phyloP scores from a whole-genome alignment of 2,888 invertebrate species.

The Emesis furor region DNA sequence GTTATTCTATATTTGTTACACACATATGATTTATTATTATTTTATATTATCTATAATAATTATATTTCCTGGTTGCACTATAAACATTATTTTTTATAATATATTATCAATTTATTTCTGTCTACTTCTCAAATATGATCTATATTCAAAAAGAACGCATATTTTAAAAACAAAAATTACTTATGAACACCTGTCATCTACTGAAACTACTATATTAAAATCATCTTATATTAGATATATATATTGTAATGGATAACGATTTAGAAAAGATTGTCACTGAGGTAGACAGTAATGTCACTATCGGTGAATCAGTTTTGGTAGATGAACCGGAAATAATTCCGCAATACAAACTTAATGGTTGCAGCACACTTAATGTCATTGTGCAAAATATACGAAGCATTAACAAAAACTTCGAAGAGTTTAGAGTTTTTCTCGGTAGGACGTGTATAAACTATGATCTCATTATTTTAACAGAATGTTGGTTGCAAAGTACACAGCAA shows the following conservation, averaged over 20 bases:
- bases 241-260: background rate
- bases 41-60: background rate
- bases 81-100: background rate
- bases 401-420: constrained; percentile 40
- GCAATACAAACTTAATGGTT: background rate
- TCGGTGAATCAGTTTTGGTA: background rate
- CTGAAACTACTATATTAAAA: constrained; percentile 2
- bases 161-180: background rate
- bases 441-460: constrained; percentile 39
- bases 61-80: background rate
- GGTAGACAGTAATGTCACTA: background rate
- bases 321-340: background rate
- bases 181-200: background rate
- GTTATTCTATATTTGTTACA: background rate
- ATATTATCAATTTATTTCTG: background rate
- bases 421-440: constrained; percentile 13
- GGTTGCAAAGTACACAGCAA: constrained; percentile 34
- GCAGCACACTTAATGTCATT: background rate
- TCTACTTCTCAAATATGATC: background rate
- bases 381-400: constrained; percentile 23
- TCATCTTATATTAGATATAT: background rate
- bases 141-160: background rate
- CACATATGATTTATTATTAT: background rate
- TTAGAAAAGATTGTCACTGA: constrained; percentile 4
- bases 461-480: constrained; percentile 52